Evolutionary conservation across 2,888 invertebrate genomes (phyloP).

Genomic region (Morpho deidamia): DNA sequence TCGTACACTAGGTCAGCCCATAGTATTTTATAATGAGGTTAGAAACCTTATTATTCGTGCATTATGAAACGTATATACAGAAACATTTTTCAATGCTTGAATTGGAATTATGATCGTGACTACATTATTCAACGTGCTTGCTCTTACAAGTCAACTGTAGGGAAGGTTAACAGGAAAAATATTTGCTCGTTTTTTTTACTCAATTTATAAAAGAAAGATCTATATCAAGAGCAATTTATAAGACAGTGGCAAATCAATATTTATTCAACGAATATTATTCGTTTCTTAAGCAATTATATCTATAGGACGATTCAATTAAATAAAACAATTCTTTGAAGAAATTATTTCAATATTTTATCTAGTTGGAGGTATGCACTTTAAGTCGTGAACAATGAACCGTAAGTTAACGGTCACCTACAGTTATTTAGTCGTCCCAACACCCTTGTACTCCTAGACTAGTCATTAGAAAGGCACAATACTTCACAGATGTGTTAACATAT

Average conservation of each 20-base stretch:
- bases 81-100: slow-evolving; percentile 18
- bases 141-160: slow-evolving; percentile 9
- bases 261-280: too few species aligned
- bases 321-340: too few species aligned
- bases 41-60: slow-evolving; percentile 37
- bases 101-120: slow-evolving; percentile 18
- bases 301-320: too few species aligned
- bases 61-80: slow-evolving; percentile 44
- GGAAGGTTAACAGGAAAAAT: slow-evolving; percentile 11
- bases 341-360: too few species aligned
- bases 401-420: slow-evolving; percentile 7
- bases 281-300: too few species aligned
- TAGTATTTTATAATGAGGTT: slow-evolving; percentile 46
- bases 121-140: slow-evolving; percentile 15
- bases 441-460: slow-evolving; percentile 34
- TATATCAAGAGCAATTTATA: too few species aligned
- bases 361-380: too few species aligned
- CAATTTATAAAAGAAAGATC: not conserved
- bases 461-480: slow-evolving; percentile 58
- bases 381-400: slow-evolving; percentile 2
- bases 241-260: too few species aligned
- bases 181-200: not conserved
- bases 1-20: slow-evolving; percentile 49
- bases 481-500: slow-evolving; percentile 23
- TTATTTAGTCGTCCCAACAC: slow-evolving; percentile 20